phyloP scores from a whole-genome alignment of 2,113 vertebrate genomes.

The Paradisaea rubra region DNA sequence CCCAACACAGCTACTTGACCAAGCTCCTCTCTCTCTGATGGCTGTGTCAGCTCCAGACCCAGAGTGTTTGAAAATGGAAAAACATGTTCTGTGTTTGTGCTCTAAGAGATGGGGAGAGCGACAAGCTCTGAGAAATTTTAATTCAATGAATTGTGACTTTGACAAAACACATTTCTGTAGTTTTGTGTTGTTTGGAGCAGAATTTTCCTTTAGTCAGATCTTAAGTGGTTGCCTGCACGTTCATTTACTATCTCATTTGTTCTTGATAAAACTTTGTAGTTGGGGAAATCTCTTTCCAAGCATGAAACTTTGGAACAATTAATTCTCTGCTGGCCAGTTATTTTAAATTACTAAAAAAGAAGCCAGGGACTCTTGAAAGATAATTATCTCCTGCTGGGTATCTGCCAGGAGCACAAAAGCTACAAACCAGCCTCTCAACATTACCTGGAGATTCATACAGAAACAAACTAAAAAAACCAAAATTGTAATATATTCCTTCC shows the following conservation, averaged over 20 bases:
- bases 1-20: accelerated
- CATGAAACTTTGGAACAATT: neutral
- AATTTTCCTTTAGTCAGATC: neutral
- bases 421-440: neutral
- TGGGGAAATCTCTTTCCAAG: neutral
- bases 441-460: neutral
- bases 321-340: neutral
- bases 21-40: neutral
- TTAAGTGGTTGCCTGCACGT: neutral
- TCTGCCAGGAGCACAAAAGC: neutral
- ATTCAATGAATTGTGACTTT: neutral
- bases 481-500: neutral
- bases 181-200: neutral
- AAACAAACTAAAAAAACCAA: neutral
- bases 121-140: neutral
- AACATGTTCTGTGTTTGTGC: neutral
- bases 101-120: neutral
- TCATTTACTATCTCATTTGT: neutral
- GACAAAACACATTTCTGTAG: neutral
- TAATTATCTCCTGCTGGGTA: conserved; percentile 24
- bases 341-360: neutral
- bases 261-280: neutral
- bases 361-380: conserved; percentile 8
- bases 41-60: neutral
- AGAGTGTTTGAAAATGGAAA: neutral